phyloP scores from a whole-genome alignment of 2,888 invertebrate species.

The Xanthorhoe spadicearia region DNA sequence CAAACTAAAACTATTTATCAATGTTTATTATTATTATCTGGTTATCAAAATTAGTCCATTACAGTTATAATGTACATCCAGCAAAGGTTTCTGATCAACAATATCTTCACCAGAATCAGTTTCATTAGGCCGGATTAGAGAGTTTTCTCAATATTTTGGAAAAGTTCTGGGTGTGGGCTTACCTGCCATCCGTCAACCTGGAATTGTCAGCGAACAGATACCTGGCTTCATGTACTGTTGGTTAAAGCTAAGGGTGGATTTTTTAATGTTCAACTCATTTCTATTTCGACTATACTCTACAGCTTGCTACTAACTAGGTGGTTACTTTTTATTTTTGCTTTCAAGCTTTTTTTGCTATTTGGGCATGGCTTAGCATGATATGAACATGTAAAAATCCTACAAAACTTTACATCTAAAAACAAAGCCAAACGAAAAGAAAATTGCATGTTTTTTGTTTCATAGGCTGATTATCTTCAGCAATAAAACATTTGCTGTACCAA shows the following conservation, averaged over 20 bases:
- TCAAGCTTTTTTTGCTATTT: not conserved
- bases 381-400: conserved; percentile 10
- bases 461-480: not conserved
- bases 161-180: conserved; percentile 25
- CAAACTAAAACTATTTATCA: not conserved
- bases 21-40: not conserved
- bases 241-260: conserved; percentile 11
- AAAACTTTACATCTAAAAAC: not conserved
- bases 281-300: not conserved
- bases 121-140: conserved; percentile 24
- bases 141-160: conserved; percentile 25
- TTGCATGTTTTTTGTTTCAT: not conserved
- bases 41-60: not conserved
- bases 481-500: no score
- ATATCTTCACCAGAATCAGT: conserved; percentile 19
- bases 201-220: conserved; percentile 23
- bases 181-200: conserved; percentile 13
- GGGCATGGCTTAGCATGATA: not conserved
- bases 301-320: not conserved
- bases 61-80: conserved; percentile 10
- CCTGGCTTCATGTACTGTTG: conserved; percentile 18
- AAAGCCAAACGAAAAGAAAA: not conserved
- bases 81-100: conserved; percentile 28
- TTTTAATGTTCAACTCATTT: conserved; percentile 13
- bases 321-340: not conserved